Evolutionary conservation across 2,797 vertebrate species (phyloP), one percentile per base, ranked within the genome.

Genomic region (Poeciliopsis turneri): DNA sequence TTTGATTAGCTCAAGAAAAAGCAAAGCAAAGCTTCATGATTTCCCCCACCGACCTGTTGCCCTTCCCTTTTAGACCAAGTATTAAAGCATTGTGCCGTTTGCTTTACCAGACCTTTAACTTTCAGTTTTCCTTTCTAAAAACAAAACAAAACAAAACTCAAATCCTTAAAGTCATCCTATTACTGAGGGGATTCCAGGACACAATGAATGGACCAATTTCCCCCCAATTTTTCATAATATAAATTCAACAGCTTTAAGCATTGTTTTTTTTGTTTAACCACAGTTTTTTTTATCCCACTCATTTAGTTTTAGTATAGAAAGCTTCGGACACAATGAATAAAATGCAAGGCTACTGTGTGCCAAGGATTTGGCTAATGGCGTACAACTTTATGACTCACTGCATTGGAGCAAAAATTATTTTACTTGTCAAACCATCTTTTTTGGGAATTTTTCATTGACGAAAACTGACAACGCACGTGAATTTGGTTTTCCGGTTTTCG

Each of bases 91-190:
- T 28, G 41, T 5, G 68, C 13, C 12, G 0, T 45, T 70, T 3
- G 25, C 20, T 3, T 73, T 33, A 4, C 70, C 18, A 30, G 36
- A 49, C 46, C 9, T 18, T 13, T 73, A 8, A 73, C 11, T 73
- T 73, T 51, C 46, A 73, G 72, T 51, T 73, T 51, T 36, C 33
- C 18, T 72, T 51, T 72, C 30, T 72, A 25, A 39, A 39, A 39
- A 39, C 36, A 39, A 66, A 36, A 18, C 59, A 66, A 68, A 68
- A 68, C 20, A 68, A 41, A 41, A 13, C 11, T 1, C 11, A 68
- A 66, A 39, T 9, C 7, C 1, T 68, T 12, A 23, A 11, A 36
- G 18, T 41, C 3, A 64, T 64, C 20, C 0, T 68, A 5, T 41
- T 68, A 12, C 33, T 39, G 3, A 41, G 12, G 36, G 23, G 64